Base-by-base conservation (phyloP, 2,113 vertebrate species). In the Elaphurus davidianus region DNA sequence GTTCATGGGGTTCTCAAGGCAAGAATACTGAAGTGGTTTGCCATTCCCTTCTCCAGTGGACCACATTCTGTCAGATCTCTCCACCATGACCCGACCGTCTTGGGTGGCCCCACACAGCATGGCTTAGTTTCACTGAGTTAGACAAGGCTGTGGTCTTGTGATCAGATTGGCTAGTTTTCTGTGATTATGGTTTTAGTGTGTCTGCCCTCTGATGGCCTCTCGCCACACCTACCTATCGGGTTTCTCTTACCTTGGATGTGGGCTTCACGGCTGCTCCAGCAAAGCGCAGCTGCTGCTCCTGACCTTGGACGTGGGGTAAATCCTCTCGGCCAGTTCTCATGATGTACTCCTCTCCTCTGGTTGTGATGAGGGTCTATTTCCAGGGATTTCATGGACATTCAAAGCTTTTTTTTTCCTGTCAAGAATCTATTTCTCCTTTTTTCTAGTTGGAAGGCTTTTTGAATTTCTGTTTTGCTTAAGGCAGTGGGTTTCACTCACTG, bases 371-470 rank as follows among this genome's bases (percentile, higher is more conserved):
- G 1, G 3, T 90, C 57, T 88, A 14, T 55, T 76, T 84, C 55
- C 52, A 88, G 74, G 2, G 27, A 19, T 50, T 78, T 90, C n/a
- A 87, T 43, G 15, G 28, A 19, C 74, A 71, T 27, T 30, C 47
- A 78, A 1, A 28, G 43, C 52, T 47, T 40, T 91, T 62, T 91
- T 62, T 74, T 82, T 82, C 40, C 47, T 92, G 4, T 36, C 50
- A 91, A 93, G 74, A 94, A 47, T 82, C 54, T 25, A 74, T 47
- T 91, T 94, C 57, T 97, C 57, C 12, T 94, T 86, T 50, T 79
- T 78, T 25, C 47, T 81, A 45, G 59, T 28, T 96, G 59, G 78
- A 87, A 60, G 84, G 62, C 47, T n/a, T 43, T 78, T 86, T 67
- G 15, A n/a, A 30, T 76, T 86, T 55, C 50, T 79, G 15, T 82